These are phyloP conservation scores for Choloepus didactylus DNA, from an alignment of 2,797 vertebrate species.

Conservation along the genomic window DNA sequence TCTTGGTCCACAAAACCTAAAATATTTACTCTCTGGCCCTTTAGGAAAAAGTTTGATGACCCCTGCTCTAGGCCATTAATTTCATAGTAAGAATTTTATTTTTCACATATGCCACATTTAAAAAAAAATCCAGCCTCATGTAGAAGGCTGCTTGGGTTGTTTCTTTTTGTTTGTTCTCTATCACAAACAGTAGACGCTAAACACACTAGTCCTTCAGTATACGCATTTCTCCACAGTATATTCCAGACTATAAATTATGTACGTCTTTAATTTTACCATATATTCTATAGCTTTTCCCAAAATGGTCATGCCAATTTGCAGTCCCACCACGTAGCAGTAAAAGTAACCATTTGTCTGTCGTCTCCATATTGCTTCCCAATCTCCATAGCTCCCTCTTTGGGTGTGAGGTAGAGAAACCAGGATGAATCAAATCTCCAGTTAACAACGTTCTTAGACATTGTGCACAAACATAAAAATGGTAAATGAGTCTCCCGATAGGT, in stretches of 20 bases:
- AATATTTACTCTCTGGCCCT: background rate
- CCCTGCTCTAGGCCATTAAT: background rate
- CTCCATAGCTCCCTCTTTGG: background rate
- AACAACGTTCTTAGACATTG: background rate
- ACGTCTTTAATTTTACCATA: background rate
- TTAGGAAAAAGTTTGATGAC: background rate
- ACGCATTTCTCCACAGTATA: background rate
- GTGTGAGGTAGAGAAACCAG: background rate
- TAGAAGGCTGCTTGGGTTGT: background rate
- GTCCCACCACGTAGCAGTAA: too few relatives aligned
- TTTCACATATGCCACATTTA: background rate
- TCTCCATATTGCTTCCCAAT: background rate
- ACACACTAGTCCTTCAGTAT: background rate
- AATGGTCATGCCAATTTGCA: background rate
- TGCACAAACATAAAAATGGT: background rate
- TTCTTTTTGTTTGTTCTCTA: background rate
- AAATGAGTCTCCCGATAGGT: background rate
- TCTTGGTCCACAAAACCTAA: background rate
- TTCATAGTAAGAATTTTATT: background rate
- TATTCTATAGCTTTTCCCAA: background rate
- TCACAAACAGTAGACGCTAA: background rate
- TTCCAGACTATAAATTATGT: background rate
- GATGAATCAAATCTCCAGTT: background rate
- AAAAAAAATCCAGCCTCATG: background rate
- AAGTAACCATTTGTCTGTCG: background rate